Percentiles rank a stretch among this genome's conserved stretches.
Conservation (phyloP, 2,113 vertebrate species). For the Oncorhynchus keta region DNA sequence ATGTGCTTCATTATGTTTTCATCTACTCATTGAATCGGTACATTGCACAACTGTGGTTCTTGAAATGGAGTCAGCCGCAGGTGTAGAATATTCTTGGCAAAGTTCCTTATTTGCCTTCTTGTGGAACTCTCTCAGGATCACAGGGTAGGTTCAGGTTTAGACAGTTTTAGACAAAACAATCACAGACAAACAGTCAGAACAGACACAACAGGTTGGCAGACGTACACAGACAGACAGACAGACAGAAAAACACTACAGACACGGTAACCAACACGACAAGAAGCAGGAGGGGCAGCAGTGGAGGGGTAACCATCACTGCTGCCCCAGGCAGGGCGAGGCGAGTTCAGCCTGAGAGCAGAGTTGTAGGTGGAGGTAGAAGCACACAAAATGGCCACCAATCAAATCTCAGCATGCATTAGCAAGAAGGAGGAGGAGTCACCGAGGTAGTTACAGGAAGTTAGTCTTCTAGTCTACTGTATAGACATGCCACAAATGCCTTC, state of each 20-base stretch:
- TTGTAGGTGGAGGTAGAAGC: constrained; percentile 61
- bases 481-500: constrained; percentile 86
- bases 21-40: neutral
- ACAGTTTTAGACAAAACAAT: constrained; percentile 54
- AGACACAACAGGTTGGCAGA: constrained; percentile 33
- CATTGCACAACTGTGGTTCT: neutral
- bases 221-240: constrained; percentile 62
- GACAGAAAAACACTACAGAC: constrained; percentile 16
- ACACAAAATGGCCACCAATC: constrained; percentile 71
- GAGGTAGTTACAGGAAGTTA: constrained; percentile 50
- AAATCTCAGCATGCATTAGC: constrained; percentile 77
- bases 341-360: constrained; percentile 67
- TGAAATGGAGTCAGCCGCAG: too few species aligned
- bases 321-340: constrained; percentile 11
- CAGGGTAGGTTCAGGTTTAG: constrained; percentile 63
- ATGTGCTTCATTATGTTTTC: neutral
- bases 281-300: constrained; percentile 56
- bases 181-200: constrained; percentile 36
- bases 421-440: constrained; percentile 62
- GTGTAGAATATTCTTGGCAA: too few species aligned
- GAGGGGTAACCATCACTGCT: neutral
- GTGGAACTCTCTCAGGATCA: constrained; percentile 74
- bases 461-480: constrained; percentile 68
- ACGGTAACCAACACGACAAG: constrained; percentile 36
- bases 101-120: constrained; percentile 69